These are phyloP conservation scores for Chionis minor DNA, from an alignment of 2,113 vertebrate genomes.

Conservation along the genomic window DNA sequence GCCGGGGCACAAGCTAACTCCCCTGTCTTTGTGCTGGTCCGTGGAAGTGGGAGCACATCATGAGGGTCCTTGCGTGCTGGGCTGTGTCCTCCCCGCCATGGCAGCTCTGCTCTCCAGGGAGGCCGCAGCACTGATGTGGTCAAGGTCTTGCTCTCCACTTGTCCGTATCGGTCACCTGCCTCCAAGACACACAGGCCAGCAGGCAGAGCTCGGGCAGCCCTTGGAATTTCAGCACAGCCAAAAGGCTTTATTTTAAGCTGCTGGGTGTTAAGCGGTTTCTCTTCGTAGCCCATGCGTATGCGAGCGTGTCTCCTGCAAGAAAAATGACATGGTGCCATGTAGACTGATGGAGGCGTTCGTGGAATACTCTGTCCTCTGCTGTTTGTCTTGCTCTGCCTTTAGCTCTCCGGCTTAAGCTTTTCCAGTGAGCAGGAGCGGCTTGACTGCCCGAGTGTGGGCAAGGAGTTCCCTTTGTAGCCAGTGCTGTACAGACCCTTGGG, in stretches of 20 bases:
- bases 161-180: not conserved
- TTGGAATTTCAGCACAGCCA: not conserved
- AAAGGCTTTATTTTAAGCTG: not conserved
- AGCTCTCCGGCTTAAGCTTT: not conserved
- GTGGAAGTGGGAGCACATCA: not conserved
- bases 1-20: not conserved
- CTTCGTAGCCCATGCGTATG: not conserved
- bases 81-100: not conserved
- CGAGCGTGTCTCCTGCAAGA: not conserved
- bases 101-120: not conserved
- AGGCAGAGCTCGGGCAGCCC: not conserved
- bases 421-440: not conserved
- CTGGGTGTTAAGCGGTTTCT: not conserved
- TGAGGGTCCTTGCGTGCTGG: not conserved
- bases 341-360: too few relatives aligned
- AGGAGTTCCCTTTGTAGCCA: not conserved
- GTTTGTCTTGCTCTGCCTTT: not conserved
- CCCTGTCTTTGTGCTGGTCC: rapidly evolving
- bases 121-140: not conserved
- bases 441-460: not conserved
- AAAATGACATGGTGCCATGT: not conserved
- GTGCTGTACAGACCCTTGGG: not conserved
- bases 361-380: not conserved
- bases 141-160: not conserved
- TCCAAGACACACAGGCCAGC: not conserved